Base-by-base conservation (phyloP, 2,797 vertebrate species). In the Chaunax sp. region DNA sequence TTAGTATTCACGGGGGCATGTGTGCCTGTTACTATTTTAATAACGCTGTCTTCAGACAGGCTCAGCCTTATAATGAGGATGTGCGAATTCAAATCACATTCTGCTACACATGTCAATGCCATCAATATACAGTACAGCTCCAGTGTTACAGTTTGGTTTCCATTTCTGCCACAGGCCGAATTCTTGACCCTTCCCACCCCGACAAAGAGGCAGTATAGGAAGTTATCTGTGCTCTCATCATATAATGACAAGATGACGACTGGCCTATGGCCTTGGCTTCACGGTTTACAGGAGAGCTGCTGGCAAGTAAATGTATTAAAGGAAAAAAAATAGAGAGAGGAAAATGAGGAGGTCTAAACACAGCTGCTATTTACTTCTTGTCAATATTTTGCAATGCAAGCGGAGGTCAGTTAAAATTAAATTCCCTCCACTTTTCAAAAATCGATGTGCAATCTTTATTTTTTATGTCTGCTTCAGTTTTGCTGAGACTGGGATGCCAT, bases 41-140 rank as follows among this genome's bases (percentile, higher is more conserved):
- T 91, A 82, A 87, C 75, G 70, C 65, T 76, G 85, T 88, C 82
- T 77, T 89, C 89, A 90, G 85, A 87, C 64, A 61, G 85, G 76
- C 82, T 81, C 52, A 13, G 67, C 61, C 76, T 54, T n/a, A 74
- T 93, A 92, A 94, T 93, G 87, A 92, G 87, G 88, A 87, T 75
- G 86, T 69, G 61, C 49, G 40, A 88, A 93, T 92, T 93, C 91
- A 82, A 77, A 87, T 86, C 91, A 90, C 92, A 91, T 71, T 60
- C 80, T 47, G 56, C 78, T 89, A 88, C 88, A 89, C 91, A 83
- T 87, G 90, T 92, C 91, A 89, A 88, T 89, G 78, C 76, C 89
- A 83, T 90, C 88, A 81, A 83, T 91, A 90, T 78, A 81, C 59
- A 62, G 70, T 78, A 81, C 59, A 62, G 70, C 78, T 77, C 38